These are phyloP conservation scores for Eptesicus fuscus DNA, from an alignment of 2,113 vertebrate genomes.

Conservation along the genomic window DNA sequence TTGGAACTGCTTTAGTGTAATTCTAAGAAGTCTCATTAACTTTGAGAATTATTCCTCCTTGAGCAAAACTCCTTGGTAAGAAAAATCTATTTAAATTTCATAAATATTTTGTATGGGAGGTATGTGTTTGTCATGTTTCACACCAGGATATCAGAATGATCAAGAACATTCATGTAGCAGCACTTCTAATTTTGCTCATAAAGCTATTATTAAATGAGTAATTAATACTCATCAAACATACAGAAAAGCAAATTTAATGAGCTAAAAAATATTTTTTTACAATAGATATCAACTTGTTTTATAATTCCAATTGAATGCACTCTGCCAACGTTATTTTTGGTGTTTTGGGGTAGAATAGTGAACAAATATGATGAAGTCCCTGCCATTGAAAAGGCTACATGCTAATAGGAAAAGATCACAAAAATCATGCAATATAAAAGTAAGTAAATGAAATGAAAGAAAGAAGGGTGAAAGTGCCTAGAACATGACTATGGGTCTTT, in stretches of 20 bases:
- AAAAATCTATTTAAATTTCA: constrained; percentile 24
- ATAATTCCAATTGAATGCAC: not conserved
- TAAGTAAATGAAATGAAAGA: not conserved
- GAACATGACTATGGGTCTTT: not conserved
- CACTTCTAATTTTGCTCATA: not conserved
- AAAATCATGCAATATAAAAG: not conserved
- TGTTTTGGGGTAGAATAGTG: not conserved
- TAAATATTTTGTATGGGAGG: not conserved
- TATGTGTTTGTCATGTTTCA: not conserved
- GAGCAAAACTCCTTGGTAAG: not conserved
- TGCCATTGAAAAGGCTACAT: not conserved
- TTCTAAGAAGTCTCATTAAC: not conserved
- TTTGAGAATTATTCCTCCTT: not conserved
- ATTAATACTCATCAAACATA: not conserved
- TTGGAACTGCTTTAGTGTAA: not conserved
- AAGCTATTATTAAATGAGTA: not conserved
- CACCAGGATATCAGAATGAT: not conserved
- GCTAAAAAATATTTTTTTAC: not conserved
- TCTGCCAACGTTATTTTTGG: not conserved
- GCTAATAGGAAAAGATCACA: not conserved
- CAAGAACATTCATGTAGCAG: not conserved
- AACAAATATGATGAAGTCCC: not conserved
- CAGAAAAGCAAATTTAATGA: not conserved
- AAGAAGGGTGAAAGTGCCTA: not conserved
- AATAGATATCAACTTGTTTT: not conserved